phyloP scores from a whole-genome alignment of 2,888 invertebrate species.

The Caradrina clavipalpis region DNA sequence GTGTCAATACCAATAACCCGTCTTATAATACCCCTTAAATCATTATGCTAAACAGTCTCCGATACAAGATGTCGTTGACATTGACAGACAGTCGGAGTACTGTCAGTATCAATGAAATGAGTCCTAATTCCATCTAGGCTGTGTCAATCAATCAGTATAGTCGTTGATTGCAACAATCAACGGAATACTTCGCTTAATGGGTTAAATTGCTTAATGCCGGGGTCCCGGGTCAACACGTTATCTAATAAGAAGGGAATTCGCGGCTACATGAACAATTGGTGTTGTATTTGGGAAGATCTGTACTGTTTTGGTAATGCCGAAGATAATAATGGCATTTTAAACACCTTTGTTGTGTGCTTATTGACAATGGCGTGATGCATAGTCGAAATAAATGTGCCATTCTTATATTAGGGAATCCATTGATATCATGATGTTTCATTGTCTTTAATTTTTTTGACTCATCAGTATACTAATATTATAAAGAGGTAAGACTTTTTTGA shows the following conservation, averaged over 20 bases:
- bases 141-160: slow-evolving; percentile 62
- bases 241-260: slow-evolving; percentile 77
- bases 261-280: slow-evolving; percentile 59
- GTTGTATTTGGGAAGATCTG: slow-evolving; percentile 32
- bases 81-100: slow-evolving; percentile 32
- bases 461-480: not conserved
- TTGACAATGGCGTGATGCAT: too few species aligned
- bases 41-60: slow-evolving; percentile 2
- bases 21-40: not conserved
- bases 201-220: slow-evolving; percentile 85
- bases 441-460: not conserved
- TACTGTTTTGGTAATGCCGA: not conserved
- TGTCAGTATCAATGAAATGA: slow-evolving; percentile 37
- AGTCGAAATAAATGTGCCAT: too few species aligned
- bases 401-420: too few species aligned
- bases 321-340: not conserved
- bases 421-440: not conserved
- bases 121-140: slow-evolving; percentile 53
- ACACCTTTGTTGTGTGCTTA: not conserved
- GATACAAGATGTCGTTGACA: slow-evolving; percentile 15
- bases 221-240: slow-evolving; percentile 82
- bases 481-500: too few species aligned
- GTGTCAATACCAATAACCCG: not conserved
- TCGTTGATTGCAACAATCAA: slow-evolving; percentile 72
- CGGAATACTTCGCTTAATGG: slow-evolving; percentile 67